Conservation (phyloP, 2,888 invertebrate species). For the Neoitamus cyanurus region DNA sequence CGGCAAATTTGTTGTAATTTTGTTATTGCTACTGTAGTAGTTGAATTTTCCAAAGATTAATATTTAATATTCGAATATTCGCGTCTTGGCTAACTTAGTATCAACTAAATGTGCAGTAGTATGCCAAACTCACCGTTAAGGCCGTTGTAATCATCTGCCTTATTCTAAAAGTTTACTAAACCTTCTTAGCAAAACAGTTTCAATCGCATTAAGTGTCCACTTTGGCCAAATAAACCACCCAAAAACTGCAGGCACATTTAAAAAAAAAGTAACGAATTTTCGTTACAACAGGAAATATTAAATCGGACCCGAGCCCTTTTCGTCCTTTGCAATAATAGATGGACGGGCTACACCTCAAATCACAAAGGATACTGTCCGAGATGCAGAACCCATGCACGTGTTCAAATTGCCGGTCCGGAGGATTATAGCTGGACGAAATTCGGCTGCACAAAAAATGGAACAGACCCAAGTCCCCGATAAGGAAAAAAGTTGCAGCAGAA, state of each 20-base stretch:
- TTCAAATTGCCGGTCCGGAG: conserved; percentile 3
- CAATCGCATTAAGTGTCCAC: not conserved
- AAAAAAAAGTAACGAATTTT: conserved; percentile 30
- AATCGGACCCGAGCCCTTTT: conserved; percentile 7
- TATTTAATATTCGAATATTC: too few species aligned
- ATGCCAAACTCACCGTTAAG: not conserved
- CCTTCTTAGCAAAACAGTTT: not conserved
- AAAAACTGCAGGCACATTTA: not conserved
- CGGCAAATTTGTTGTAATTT: too few species aligned
- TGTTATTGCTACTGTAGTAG: too few species aligned
- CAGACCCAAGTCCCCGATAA: not conserved
- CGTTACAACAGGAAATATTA: conserved; percentile 27
- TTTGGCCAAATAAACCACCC: not conserved
- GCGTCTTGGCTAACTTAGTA: too few species aligned
- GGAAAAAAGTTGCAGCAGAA: not conserved
- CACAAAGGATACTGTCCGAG: conserved; percentile 11
- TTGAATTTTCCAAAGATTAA: too few species aligned
- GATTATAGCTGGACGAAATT: conserved; percentile 10
- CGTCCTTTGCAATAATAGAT: conserved; percentile 12
- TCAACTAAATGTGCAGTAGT: not conserved
- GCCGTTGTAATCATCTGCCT: not conserved
- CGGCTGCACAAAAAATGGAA: not conserved
- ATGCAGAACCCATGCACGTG: conserved; percentile 26
- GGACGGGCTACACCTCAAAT: not conserved
- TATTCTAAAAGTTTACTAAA: not conserved